These are phyloP conservation scores for Nasonia giraulti DNA, from an alignment of 1,140 invertebrate genomes.

Conservation along the genomic window DNA sequence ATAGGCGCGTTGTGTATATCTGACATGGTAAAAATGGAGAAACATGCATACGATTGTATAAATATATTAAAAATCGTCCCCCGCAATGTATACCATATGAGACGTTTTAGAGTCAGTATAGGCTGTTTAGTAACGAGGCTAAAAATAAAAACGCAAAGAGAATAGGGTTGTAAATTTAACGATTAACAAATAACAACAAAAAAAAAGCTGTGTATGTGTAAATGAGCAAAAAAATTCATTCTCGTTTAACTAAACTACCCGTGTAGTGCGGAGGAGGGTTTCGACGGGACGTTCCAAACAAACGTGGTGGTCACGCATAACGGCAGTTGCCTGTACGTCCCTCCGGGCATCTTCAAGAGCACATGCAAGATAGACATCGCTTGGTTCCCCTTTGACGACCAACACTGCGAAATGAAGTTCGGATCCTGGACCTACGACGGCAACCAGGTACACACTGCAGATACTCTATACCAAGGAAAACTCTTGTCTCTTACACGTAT, in stretches of 20 bases:
- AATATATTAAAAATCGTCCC: background rate
- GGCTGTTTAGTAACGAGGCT: background rate
- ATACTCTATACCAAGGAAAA: slow-evolving; percentile 50
- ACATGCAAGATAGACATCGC: slow-evolving; percentile 99
- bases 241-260: slow-evolving; percentile 62
- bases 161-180: background rate
- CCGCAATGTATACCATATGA: background rate
- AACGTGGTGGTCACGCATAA: slow-evolving; percentile 97
- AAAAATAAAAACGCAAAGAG: slow-evolving; percentile 14
- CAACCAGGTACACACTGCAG: slow-evolving; percentile 83
- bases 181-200: slow-evolving; percentile 50
- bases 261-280: slow-evolving; percentile 96
- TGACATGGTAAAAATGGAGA: background rate
- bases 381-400: slow-evolving; percentile 99
- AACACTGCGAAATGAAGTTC: slow-evolving; percentile 97
- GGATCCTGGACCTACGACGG: slow-evolving; percentile 97
- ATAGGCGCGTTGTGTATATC: background rate
- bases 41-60: background rate
- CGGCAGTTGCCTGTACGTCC: slow-evolving; percentile 96
- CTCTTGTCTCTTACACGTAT: background rate
- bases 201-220: slow-evolving; percentile 51
- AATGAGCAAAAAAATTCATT: slow-evolving; percentile 45
- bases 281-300: slow-evolving; percentile 97
- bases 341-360: slow-evolving; percentile 98
- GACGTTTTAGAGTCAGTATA: background rate